Evolutionary conservation across 2,888 invertebrate species (phyloP).

Genomic region (Poecilus cupreus): DNA sequence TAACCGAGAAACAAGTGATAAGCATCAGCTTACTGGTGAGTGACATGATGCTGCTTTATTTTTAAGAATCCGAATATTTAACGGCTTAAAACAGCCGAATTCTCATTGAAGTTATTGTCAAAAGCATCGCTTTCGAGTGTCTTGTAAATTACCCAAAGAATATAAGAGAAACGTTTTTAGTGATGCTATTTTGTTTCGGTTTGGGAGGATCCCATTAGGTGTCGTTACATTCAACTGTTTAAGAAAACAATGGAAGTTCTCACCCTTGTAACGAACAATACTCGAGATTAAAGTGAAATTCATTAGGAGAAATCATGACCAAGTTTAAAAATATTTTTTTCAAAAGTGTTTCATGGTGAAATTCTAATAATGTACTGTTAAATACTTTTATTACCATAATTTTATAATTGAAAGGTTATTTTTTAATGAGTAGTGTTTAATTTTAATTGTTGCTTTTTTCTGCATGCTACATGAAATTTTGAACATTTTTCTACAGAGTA

Average conservation of each 20-base stretch:
- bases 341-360: constrained; percentile 55
- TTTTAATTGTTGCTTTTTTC: constrained; percentile 1
- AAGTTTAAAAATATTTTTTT: constrained; percentile 42
- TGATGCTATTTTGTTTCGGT: background rate
- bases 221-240: constrained; percentile 25
- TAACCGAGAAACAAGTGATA: background rate
- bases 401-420: constrained; percentile 40
- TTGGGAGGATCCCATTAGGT: background rate
- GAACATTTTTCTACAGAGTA: too few species aligned
- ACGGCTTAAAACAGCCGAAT: too few species aligned
- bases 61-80: too few species aligned
- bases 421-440: constrained; percentile 19
- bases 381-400: constrained; percentile 41
- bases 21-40: too few species aligned
- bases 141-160: too few species aligned
- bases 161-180: background rate
- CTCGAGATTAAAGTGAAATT: constrained; percentile 48
- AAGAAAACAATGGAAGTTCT: constrained; percentile 40
- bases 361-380: constrained; percentile 34
- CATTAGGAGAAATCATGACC: constrained; percentile 52
- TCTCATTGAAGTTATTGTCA: too few species aligned
- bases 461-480: background rate
- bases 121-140: too few species aligned
- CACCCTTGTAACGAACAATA: constrained; percentile 49
- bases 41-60: too few species aligned